These are phyloP conservation scores for Cephalopholis sonnerati DNA, from an alignment of 2,113 vertebrate species.

Conservation along the genomic window DNA sequence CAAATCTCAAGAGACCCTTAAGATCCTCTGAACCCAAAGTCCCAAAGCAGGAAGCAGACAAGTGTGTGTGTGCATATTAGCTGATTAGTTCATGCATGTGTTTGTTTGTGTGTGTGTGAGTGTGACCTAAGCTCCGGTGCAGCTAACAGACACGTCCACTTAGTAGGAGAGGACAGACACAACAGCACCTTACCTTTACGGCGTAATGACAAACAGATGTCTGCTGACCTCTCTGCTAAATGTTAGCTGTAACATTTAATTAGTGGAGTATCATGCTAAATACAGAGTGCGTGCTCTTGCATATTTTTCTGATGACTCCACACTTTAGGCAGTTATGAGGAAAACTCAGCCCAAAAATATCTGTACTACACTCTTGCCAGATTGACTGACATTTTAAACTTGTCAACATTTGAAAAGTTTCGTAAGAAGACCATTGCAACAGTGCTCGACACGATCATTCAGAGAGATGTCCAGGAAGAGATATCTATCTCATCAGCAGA, in stretches of 20 bases:
- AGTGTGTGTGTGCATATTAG: conserved; percentile 55
- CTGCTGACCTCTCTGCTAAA: not conserved
- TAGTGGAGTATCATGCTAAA: conserved; percentile 8
- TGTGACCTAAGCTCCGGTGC: conserved; percentile 48
- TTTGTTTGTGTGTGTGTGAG: conserved; percentile 60
- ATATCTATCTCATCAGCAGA: too few relatives aligned
- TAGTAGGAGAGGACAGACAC: conserved; percentile 72
- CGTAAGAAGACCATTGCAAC: not conserved
- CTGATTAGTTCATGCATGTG: conserved; percentile 45
- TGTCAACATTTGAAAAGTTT: not conserved
- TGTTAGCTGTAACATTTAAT: not conserved
- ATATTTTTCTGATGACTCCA: conserved; percentile 38
- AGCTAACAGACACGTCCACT: conserved; percentile 69
- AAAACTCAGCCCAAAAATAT: conserved; percentile 21
- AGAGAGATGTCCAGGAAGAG: not conserved
- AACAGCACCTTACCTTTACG: conserved; percentile 54
- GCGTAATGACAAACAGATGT: conserved; percentile 72
- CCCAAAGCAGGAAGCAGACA: conserved; percentile 73
- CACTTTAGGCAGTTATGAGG: not conserved
- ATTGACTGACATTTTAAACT: conserved; percentile 1
- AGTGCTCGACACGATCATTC: not conserved
- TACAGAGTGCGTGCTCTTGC: not conserved
- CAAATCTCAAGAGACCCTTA: conserved; percentile 62
- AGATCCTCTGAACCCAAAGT: conserved; percentile 67
- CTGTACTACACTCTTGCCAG: not conserved